Base-by-base conservation (phyloP, 2,888 invertebrate genomes). In the Disparrhopalites patrizii region DNA sequence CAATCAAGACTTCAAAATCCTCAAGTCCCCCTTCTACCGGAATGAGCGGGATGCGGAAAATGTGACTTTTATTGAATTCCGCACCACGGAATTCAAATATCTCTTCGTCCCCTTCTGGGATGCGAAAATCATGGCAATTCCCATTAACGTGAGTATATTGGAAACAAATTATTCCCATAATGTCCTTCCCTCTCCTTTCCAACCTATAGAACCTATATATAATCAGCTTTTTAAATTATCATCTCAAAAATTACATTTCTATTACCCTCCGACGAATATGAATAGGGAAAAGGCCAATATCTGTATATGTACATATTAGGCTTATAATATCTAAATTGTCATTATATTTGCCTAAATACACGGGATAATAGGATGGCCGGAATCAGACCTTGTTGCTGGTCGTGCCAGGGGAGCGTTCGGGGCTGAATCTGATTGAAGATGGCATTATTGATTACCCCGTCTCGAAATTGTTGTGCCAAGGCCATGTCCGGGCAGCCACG, bases 11-110 rank as follows among this genome's bases (percentile, higher is more conserved):
- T 20, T 18, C 13, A 64, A 64, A 27, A 64, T 25, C 10, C 18
- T 64, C 23, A 20, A 56, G 0, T 28, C 27, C 3, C 30, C 47
- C 55, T 75, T 75, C 64, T 72, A 68, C 43, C 47, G 57, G 13
- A 75, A 75, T 61, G 75, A 75, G 52, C 31, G 69, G n/a, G 75
- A 75, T 61, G 65, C 28, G 25, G 63, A 68, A 15, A 72, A 75
- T 66, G 63, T 66, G 10, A 68, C 67, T 15, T 73, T 65, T 30
- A 55, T 70, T 25, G 75, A 75, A 51, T 70, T 67, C 27, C 58
- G 62, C 20, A 69, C 70, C 18, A 27, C 47, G 15, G 64, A 30
- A 5, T 56, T 64, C 13, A 64, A 64, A 27, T 64, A 56, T 56
- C 55, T 64, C 18, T 31, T 28, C 10, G 64, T 64, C 8, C 56